Percentiles rank a stretch among this genome's conserved stretches.
Conservation (phyloP, 1,140 invertebrate species). For the Diuraphis noxia region DNA sequence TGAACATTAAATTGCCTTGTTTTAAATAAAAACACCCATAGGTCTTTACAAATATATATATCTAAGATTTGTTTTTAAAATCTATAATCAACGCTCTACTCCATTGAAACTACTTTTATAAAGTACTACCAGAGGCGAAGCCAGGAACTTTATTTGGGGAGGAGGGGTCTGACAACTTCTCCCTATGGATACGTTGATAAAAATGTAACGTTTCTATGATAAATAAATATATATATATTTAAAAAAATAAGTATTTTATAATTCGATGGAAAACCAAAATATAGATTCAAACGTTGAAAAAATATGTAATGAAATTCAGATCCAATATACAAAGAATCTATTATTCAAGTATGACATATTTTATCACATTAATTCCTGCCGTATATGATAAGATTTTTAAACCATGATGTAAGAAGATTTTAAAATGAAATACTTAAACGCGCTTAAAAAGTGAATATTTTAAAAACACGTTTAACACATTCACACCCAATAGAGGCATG, state of each 20-base stretch:
- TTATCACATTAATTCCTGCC: not conserved
- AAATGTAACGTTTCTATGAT: not conserved
- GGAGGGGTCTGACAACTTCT: too few relatives aligned
- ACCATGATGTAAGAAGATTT: not conserved
- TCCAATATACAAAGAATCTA: not conserved
- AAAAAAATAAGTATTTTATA: not conserved
- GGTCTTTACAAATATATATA: too few relatives aligned
- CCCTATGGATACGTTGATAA: too few relatives aligned
- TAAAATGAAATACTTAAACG: not conserved
- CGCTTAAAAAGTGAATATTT: not conserved
- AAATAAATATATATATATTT: too few relatives aligned
- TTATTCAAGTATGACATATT: not conserved
- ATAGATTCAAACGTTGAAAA: not conserved
- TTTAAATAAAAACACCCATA: too few relatives aligned
- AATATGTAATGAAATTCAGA: not conserved
- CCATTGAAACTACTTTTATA: too few relatives aligned
- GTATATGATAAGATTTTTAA: not conserved
- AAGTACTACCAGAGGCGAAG: too few relatives aligned
- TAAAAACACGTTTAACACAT: not conserved
- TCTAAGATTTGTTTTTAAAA: too few relatives aligned
- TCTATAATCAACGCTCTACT: too few relatives aligned
- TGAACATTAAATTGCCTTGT: too few relatives aligned
- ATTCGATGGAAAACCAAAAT: not conserved
- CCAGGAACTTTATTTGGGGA: too few relatives aligned
- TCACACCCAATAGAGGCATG: not conserved